Base-by-base conservation (phyloP, 1,140 invertebrate genomes). In the Drosophila guanche region DNA sequence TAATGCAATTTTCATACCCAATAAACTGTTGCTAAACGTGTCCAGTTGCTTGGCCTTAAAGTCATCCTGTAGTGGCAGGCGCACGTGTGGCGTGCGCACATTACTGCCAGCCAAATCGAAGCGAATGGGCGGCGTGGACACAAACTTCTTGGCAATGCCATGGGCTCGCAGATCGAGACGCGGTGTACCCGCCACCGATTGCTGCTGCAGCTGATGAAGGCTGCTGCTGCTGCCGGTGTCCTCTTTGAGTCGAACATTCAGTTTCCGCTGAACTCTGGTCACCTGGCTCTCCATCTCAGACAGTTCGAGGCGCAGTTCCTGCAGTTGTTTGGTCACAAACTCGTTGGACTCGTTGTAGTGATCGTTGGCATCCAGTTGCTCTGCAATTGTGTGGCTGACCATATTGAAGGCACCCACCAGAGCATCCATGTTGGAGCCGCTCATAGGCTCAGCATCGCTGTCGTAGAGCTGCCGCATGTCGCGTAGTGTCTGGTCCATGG, bases 61-160 rank as follows among this genome's bases (percentile, higher is more conserved):
- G 41, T 90, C 88, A 12, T 79, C 80, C 27, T 81, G 81, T 0
- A 90, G 59, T 3, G 89, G 84, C 29, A 90, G 42, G 10, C 89
- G 84, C 2, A 88, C 50, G 4, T 74, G 59, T 0, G 55, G 43
- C 48, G 23, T 74, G 29, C 83, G 62, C 0, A 56, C 48, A 5
- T 14, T 25, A 7, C 41, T 47, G 12, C 40, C 41, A 0, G 53
- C 45, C 23, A 73, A 6, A 7, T 90, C 86, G n/a, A 80, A 69
- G 33, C 68, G 81, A 1, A 91, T 91, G 5, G 90, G 83, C 7
- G 90, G 90, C 8, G 90, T 91, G 3, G 69, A 88, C 7, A 91
- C 80, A 12, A 75, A 89, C 53, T 91, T 91, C 43, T 74, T 48
- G 1, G 69, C 40, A 23, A 83, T 70, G 5, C 47, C 29, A 37